phyloP scores from a whole-genome alignment of 1,140 invertebrate genomes.

The Sminthurinus signatus region DNA sequence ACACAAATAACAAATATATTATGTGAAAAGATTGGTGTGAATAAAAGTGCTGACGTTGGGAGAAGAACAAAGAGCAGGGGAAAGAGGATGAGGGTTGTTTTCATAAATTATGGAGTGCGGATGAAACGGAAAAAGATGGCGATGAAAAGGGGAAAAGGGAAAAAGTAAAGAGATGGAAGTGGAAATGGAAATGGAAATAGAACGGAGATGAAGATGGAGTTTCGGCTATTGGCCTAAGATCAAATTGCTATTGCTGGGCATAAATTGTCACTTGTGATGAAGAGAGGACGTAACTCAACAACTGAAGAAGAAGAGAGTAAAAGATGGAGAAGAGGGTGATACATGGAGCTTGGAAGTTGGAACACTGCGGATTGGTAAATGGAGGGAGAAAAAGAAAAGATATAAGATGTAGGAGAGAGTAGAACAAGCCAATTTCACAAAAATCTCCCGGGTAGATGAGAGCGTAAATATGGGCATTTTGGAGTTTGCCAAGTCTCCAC shows the following conservation, averaged over 20 bases:
- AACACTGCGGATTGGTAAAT: no score
- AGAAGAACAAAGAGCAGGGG: no score
- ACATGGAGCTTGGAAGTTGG: no score
- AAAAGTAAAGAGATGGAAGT: no score
- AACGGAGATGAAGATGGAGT: no score
- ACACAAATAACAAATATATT: no score
- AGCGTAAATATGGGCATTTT: conserved; percentile 15
- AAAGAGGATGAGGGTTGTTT: no score
- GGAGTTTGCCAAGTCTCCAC: background rate
- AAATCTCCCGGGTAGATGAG: background rate
- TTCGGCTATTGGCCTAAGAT: conserved; percentile 19
- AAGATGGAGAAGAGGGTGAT: background rate
- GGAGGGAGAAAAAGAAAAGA: no score
- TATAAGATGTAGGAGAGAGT: background rate
- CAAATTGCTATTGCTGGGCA: conserved; percentile 23
- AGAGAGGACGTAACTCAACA: background rate
- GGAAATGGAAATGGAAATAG: no score
- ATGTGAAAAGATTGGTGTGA: no score
- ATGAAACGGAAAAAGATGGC: background rate
- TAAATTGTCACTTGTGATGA: conserved; percentile 25
- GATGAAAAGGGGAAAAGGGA: background rate
- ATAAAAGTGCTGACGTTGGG: no score
- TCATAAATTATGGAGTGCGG: background rate
- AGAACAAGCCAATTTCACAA: conserved; percentile 17
- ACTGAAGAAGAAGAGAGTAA: no score